Percentiles rank a stretch among this genome's conserved stretches.
Evolutionary conservation across 2,888 invertebrate genomes (phyloP).

Genomic region (Tinea pellionella): DNA sequence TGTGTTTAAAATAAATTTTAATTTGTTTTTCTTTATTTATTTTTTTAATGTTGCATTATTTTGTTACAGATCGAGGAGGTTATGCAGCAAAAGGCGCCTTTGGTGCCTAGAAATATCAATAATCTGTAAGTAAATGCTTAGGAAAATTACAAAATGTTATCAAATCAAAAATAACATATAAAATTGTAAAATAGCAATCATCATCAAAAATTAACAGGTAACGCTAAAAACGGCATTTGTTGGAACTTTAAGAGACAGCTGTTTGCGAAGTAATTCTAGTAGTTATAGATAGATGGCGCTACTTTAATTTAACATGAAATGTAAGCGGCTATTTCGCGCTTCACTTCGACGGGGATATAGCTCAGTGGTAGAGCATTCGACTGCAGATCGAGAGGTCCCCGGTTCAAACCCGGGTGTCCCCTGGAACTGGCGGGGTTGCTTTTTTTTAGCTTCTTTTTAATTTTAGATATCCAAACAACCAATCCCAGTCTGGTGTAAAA

Average conservation of each 20-base stretch:
- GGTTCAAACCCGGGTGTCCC: conserved; percentile 69
- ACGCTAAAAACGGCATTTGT: neutral
- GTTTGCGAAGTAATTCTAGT: neutral
- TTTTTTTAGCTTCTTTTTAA: conserved; percentile 16
- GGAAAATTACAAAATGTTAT: too few relatives aligned
- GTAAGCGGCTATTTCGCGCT: conserved; percentile 26
- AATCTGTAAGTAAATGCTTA: conserved; percentile 37
- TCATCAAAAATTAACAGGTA: too few relatives aligned
- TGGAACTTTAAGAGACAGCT: neutral
- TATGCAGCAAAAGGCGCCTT: conserved; percentile 64
- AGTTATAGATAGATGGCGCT: conserved; percentile 25
- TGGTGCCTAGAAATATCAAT: conserved; percentile 53
- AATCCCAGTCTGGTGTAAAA: neutral
- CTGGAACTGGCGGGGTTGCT: conserved; percentile 26
- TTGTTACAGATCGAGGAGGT: conserved; percentile 61
- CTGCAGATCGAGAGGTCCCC: conserved; percentile 69
- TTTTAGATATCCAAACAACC: conserved; percentile 29
- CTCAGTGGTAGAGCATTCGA: conserved; percentile 69
- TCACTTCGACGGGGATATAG: conserved; percentile 43
- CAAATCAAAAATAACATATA: too few relatives aligned
- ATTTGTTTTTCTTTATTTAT: neutral
- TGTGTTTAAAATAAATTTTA: neutral
- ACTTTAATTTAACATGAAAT: neutral
- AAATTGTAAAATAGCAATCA: too few relatives aligned
- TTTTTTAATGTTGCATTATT: neutral